Conservation (phyloP, 2,113 vertebrate species). For the Gymnogyps californianus region DNA sequence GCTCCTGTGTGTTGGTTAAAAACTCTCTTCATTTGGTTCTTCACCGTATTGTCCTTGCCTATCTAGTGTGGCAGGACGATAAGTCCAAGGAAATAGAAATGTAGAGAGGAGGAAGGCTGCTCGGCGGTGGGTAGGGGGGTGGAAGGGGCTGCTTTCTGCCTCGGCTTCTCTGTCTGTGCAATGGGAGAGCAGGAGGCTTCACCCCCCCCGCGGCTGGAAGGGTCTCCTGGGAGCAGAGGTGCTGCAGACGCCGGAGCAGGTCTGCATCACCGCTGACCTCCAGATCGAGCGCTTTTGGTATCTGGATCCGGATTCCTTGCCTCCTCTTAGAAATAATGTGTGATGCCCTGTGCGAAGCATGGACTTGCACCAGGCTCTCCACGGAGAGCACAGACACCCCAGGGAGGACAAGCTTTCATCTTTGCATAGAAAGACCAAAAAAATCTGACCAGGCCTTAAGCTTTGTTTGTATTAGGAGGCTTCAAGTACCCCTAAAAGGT, state of each 20-base stretch:
- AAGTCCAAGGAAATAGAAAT: background rate
- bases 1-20: background rate
- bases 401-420: background rate
- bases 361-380: background rate
- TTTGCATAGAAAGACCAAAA: background rate
- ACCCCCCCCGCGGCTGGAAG: background rate
- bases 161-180: background rate
- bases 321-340: rapidly evolving
- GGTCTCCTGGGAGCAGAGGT: background rate
- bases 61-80: background rate
- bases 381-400: rapidly evolving
- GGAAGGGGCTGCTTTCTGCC: background rate
- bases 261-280: background rate
- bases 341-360: rapidly evolving
- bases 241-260: rapidly evolving
- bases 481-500: background rate
- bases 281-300: rapidly evolving
- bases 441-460: background rate
- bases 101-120: background rate
- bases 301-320: background rate
- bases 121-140: background rate
- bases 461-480: background rate
- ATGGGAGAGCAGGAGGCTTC: background rate
- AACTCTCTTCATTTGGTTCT: constrained; percentile 14
- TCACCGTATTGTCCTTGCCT: background rate